phyloP scores from a whole-genome alignment of 2,888 invertebrate genomes.

The Himalopsyche kuldschensis region DNA sequence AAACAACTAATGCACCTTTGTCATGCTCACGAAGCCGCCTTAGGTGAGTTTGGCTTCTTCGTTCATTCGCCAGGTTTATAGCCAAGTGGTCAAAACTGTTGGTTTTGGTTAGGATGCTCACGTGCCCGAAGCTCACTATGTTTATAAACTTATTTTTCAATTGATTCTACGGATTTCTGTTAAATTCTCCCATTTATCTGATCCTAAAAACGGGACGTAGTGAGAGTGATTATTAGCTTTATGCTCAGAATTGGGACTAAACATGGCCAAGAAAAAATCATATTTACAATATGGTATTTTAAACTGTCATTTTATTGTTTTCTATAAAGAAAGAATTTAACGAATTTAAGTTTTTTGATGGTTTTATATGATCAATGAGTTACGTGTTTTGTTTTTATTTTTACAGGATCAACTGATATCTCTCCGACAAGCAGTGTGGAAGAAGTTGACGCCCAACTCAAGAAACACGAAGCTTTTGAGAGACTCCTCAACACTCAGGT shows the following conservation, averaged over 20 bases:
- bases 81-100: too few relatives aligned
- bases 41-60: slow-evolving; percentile 51
- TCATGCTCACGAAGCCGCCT: slow-evolving; percentile 81
- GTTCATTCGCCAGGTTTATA: too few relatives aligned
- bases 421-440: slow-evolving; percentile 75
- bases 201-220: too few relatives aligned
- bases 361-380: neutral
- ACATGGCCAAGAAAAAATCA: too few relatives aligned
- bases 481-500: slow-evolving; percentile 78
- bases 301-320: neutral
- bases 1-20: slow-evolving; percentile 89
- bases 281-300: too few relatives aligned
- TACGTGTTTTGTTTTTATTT: neutral
- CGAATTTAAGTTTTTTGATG: neutral
- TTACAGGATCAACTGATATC: slow-evolving; percentile 55
- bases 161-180: too few relatives aligned
- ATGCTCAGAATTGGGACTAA: too few relatives aligned
- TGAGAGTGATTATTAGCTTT: too few relatives aligned
- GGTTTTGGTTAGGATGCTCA: too few relatives aligned
- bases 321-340: neutral
- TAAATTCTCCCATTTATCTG: too few relatives aligned
- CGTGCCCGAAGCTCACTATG: too few relatives aligned
- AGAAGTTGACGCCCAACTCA: slow-evolving; percentile 85
- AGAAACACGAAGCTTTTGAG: slow-evolving; percentile 94
- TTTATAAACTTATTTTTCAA: too few relatives aligned